A percentile compares a stretch with the other conserved stretches of the same genome.
phyloP scores from a whole-genome alignment of 2,888 invertebrate genomes.

The Acleris holmiana region DNA sequence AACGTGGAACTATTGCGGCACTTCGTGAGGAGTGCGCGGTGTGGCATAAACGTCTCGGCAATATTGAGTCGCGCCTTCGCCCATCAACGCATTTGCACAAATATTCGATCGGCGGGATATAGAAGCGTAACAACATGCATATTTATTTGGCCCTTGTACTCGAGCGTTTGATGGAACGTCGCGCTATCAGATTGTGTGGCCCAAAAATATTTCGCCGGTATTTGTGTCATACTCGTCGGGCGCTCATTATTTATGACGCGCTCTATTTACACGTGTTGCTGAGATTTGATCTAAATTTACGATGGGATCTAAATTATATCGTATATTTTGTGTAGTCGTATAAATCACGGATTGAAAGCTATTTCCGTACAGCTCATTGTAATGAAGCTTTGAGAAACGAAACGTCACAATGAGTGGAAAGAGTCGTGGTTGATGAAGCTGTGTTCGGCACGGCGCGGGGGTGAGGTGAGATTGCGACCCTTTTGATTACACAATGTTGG shows the following conservation, averaged over 20 bases:
- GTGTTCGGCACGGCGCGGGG: constrained; percentile 74
- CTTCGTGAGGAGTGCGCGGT: constrained; percentile 52
- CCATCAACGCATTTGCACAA: constrained; percentile 53
- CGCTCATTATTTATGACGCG: constrained; percentile 48
- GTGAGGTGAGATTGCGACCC: constrained; percentile 81
- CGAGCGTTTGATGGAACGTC: constrained; percentile 40
- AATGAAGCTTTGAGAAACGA: constrained; percentile 59
- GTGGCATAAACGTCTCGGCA: constrained; percentile 56
- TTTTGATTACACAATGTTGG: constrained; percentile 84
- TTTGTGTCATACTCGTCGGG: constrained; percentile 21
- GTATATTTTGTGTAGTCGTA: background rate
- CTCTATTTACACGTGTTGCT: constrained; percentile 39
- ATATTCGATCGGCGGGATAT: constrained; percentile 49
- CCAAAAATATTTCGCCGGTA: constrained; percentile 31
- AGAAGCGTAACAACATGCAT: constrained; percentile 42
- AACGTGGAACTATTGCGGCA: constrained; percentile 74
- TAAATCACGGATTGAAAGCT: constrained; percentile 16
- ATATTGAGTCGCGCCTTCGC: constrained; percentile 54
- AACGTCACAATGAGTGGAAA: constrained; percentile 77
- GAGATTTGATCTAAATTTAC: constrained; percentile 31
- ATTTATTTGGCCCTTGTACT: constrained; percentile 39
- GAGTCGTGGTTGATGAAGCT: constrained; percentile 81
- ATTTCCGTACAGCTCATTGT: constrained; percentile 24
- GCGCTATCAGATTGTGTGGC: constrained; percentile 36
- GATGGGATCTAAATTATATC: constrained; percentile 20